Percentiles rank a stretch among this genome's conserved stretches.
Evolutionary conservation across 2,797 vertebrate genomes (phyloP).

Genomic region (Pitangus sulphuratus): DNA sequence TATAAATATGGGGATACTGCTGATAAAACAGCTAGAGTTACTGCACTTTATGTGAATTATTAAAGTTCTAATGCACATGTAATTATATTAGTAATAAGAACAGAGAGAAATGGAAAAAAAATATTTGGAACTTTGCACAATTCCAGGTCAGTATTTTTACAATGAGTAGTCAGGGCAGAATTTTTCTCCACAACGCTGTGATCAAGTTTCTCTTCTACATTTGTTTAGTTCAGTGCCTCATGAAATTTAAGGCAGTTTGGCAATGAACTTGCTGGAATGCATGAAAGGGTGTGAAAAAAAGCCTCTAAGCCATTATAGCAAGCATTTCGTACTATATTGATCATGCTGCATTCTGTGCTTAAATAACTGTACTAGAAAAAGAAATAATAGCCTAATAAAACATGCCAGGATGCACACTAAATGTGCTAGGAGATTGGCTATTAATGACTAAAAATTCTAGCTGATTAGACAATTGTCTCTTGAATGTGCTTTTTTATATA

Average conservation of each 20-base stretch:
- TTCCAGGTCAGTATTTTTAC: neutral
- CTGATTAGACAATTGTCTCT: constrained; percentile 38
- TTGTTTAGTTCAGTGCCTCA: neutral
- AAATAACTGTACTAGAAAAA: neutral
- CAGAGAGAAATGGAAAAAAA: neutral
- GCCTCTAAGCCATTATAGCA: neutral
- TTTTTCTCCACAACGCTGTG: neutral
- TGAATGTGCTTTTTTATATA: neutral
- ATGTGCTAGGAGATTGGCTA: neutral
- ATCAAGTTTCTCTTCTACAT: neutral
- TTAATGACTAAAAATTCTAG: constrained; percentile 18
- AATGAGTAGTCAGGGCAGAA: neutral
- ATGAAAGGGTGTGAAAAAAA: neutral
- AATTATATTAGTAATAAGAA: neutral
- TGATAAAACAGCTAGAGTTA: neutral
- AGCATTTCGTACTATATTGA: neutral
- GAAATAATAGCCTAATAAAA: constrained; percentile 19
- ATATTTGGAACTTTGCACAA: neutral
- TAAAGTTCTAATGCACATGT: neutral
- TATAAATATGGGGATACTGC: neutral
- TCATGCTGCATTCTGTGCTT: neutral
- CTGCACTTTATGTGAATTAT: neutral
- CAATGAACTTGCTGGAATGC: neutral
- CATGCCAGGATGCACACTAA: neutral
- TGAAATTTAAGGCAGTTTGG: neutral